These are phyloP conservation scores for Parelbella ahira DNA, from an alignment of 2,888 invertebrate genomes.

Conservation along the genomic window DNA sequence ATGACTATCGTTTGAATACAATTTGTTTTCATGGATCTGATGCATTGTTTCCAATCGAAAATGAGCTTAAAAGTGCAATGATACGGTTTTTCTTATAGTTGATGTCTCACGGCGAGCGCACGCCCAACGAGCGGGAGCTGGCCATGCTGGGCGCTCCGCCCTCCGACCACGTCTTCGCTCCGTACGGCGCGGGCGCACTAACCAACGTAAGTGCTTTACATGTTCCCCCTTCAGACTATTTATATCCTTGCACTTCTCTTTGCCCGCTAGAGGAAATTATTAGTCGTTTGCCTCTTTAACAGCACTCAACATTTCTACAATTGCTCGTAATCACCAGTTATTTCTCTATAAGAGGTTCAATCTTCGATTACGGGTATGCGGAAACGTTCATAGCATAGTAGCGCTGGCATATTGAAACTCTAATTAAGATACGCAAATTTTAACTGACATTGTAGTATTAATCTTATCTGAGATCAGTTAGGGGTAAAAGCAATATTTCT, in stretches of 20 bases:
- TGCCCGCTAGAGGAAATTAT: conserved; percentile 13
- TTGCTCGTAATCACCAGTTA: background rate
- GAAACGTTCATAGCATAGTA: no score
- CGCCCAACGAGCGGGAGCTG: conserved; percentile 79
- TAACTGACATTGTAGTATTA: no score
- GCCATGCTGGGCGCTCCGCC: conserved; percentile 82
- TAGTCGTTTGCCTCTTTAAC: background rate
- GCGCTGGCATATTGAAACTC: no score
- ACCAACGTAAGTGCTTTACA: conserved; percentile 77
- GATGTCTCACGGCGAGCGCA: conserved; percentile 87
- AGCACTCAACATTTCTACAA: no score
- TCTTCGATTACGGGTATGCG: no score
- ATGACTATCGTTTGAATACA: no score
- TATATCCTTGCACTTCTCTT: conserved; percentile 20
- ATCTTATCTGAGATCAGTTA: no score
- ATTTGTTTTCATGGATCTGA: no score
- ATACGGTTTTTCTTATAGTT: conserved; percentile 54
- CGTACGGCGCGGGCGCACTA: conserved; percentile 84
- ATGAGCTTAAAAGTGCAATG: no score
- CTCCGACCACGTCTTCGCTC: conserved; percentile 80
- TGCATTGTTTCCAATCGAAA: no score
- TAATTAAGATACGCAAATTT: no score
- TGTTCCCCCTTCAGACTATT: conserved; percentile 16
- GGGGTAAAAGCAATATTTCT: no score
- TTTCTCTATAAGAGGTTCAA: conserved; percentile 10